Evolutionary conservation across 2,113 vertebrate genomes (phyloP), one percentile per base, ranked within the genome.

Genomic region (Echinops telfairi): DNA sequence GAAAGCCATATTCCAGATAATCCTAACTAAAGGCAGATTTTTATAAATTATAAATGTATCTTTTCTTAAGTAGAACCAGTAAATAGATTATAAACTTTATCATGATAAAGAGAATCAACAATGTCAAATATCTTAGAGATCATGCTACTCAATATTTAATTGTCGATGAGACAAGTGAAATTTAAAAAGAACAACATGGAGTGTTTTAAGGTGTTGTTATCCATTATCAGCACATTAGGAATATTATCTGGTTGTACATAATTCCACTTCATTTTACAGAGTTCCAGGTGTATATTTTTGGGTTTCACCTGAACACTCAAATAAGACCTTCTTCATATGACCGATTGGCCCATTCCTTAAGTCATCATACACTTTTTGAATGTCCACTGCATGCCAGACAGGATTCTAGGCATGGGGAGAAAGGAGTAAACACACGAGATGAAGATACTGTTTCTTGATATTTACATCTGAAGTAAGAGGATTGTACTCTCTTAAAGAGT

Each of bases 281-380:
- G 19, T 92, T 89, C 31, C 68, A 68, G 75, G 53, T 68, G 43
- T 33, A 43, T 88, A 89, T 12, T 43, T 82, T 33, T 11, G 43
- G 29, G 33, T 31, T 66, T 2, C 66, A 87, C 22, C 3, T 78
- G 60, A 5, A 86, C 16, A 88, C 43, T 23, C 71, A 86, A 64
- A 87, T 12, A 27, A 38, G 6, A 23, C 15, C 31, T 78, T 89
- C 22, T 91, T 77, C 84, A 62, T 82, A 88, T 60, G 23, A 83
- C 29, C 82, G 85, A 62, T 62, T 85, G 33, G 83, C 70, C 87
- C 47, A 8, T 7, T 89, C 33, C 68, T 80, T 76, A 64, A 83
- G 89, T 87, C 15, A 81, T 66, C 14, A 91, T 9, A 43, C 78
- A 36, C 25, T 80, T 77, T 91, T 85, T 25, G 60, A 62, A 62